phyloP scores from a whole-genome alignment of 2,797 vertebrate genomes.

The Chelmon rostratus region DNA sequence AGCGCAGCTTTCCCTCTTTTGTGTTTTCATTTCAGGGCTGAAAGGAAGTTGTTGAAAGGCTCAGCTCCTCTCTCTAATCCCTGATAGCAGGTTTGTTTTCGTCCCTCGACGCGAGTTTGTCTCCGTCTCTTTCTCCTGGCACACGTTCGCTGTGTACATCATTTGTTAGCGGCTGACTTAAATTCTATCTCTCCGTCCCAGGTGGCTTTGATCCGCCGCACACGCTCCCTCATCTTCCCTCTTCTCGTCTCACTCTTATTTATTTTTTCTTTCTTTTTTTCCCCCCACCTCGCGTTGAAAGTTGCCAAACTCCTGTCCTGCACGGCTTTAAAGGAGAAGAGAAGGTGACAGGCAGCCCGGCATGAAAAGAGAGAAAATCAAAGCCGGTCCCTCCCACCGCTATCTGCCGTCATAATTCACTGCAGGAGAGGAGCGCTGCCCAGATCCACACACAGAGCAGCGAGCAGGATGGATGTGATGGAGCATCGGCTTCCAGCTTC shows the following conservation, averaged over 20 bases:
- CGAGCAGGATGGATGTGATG: slow-evolving; percentile 7
- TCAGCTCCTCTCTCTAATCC: slow-evolving; percentile 75
- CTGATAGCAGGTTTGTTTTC: slow-evolving; percentile 73
- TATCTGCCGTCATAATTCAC: slow-evolving; percentile 10
- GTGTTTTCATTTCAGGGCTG: slow-evolving; percentile 56
- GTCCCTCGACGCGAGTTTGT: slow-evolving; percentile 63
- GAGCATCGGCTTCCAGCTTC: neutral
- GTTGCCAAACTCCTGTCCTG: slow-evolving; percentile 75
- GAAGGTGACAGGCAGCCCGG: slow-evolving; percentile 60
- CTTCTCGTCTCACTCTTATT: slow-evolving; percentile 42
- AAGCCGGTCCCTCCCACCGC: slow-evolving; percentile 44
- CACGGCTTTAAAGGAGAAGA: slow-evolving; percentile 52
- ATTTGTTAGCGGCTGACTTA: slow-evolving; percentile 80
- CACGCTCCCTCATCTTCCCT: slow-evolving; percentile 57
- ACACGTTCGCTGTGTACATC: slow-evolving; percentile 75
- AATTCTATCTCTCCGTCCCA: slow-evolving; percentile 79
- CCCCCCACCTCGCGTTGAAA: slow-evolving; percentile 50
- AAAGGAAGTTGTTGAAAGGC: slow-evolving; percentile 72
- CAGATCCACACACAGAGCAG: slow-evolving; percentile 28
- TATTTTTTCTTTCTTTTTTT: slow-evolving; percentile 26
- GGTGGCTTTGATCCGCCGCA: slow-evolving; percentile 78
- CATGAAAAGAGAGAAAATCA: slow-evolving; percentile 59
- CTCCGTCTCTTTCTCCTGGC: slow-evolving; percentile 61
- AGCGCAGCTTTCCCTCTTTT: slow-evolving; percentile 40
- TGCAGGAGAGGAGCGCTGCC: slow-evolving; percentile 21